Evolutionary conservation across 2,888 invertebrate genomes (phyloP).

Genomic region (Pachliopta kotzebuea): DNA sequence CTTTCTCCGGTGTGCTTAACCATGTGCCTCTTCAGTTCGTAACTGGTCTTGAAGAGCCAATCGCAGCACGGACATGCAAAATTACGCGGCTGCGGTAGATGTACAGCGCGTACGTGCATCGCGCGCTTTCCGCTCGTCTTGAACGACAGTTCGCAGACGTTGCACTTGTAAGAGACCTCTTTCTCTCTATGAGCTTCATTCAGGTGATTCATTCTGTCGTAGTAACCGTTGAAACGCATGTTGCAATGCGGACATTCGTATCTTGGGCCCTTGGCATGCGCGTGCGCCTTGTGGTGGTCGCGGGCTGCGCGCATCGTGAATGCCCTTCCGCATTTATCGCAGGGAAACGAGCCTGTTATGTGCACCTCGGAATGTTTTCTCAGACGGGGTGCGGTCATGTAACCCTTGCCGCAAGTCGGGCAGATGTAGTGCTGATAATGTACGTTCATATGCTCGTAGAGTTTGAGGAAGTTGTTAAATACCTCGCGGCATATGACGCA

Average conservation of each 20-base stretch:
- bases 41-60: slow-evolving; percentile 64
- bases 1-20: slow-evolving; percentile 62
- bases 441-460: slow-evolving; percentile 71
- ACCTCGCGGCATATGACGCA: slow-evolving; percentile 60
- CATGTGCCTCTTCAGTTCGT: slow-evolving; percentile 66
- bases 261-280: slow-evolving; percentile 60
- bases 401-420: slow-evolving; percentile 68
- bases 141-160: slow-evolving; percentile 60
- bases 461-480: slow-evolving; percentile 67
- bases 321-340: slow-evolving; percentile 58
- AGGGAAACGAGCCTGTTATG: slow-evolving; percentile 63
- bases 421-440: slow-evolving; percentile 74
- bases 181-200: slow-evolving; percentile 63
- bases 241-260: slow-evolving; percentile 70
- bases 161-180: slow-evolving; percentile 58
- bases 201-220: slow-evolving; percentile 65
- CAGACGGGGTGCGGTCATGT: slow-evolving; percentile 64
- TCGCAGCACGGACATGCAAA: slow-evolving; percentile 59
- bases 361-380: slow-evolving; percentile 71
- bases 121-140: slow-evolving; percentile 67
- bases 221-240: slow-evolving; percentile 62
- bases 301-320: slow-evolving; percentile 64
- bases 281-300: slow-evolving; percentile 62
- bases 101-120: slow-evolving; percentile 55
- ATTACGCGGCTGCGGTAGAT: slow-evolving; percentile 57